Base-by-base conservation (phyloP, 2,888 invertebrate genomes). In the Drosophila subquinaria region DNA sequence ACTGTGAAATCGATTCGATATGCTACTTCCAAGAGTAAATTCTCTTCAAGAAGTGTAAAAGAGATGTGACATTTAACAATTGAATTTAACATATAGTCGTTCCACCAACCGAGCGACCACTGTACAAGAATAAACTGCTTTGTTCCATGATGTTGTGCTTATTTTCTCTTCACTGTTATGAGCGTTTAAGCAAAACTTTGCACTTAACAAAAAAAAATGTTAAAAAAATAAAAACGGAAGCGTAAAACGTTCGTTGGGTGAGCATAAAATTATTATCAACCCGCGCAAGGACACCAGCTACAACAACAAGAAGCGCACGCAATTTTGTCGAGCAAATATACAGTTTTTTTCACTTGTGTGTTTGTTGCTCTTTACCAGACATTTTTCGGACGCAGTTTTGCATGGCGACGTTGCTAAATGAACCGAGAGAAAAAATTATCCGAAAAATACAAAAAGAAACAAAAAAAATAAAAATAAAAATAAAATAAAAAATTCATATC, bases 231-330 rank as follows among this genome's bases (percentile, higher is more conserved):
- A 45, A 64, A 79, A 69, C 59, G 66, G 59, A 53, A 59, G 79
- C 65, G 43, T 53, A 73, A 74, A 74, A 62, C 69, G 83, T 75
- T 73, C 84, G 84, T 75, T 79, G 82, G 88, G 77, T 81, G 74
- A 85, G 83, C 83, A 87, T 81, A 80, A 86, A 86, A 86, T 79
- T 86, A 85, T 84, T 88, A 87, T 86, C 88, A 87, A 82, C 81
- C 73, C 72, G 62, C 67, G 76, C 57, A 47, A 69, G 72, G 72
- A 69, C 72, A 63, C 56, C 51, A 55, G 15, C 76, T 59, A 56
- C 51, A 64, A 38, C 51, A 51, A 45, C 73, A 56, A 61, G 59
- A 65, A 69, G 55, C 75, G 42, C 77, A 87, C 88, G 81, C 83
- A 83, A 81, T 88, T 80, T 72, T 80, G 84, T 84, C 73, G 69